Evolutionary conservation across 2,113 vertebrate genomes (phyloP).

Genomic region (Psephotus haematonotus): DNA sequence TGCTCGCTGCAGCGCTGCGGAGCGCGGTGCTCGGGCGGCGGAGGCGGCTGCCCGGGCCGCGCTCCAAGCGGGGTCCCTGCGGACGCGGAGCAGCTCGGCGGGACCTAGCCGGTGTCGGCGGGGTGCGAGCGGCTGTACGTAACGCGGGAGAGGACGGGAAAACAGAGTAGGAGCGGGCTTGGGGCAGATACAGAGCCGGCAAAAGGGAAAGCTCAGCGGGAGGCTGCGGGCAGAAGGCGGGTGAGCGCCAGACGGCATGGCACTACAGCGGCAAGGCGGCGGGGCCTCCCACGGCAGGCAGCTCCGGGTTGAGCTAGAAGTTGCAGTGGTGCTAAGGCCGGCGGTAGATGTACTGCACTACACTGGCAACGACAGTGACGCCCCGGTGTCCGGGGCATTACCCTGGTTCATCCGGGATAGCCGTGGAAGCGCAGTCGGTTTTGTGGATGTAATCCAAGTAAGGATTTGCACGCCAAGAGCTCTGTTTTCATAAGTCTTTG

Average conservation of each 20-base stretch:
- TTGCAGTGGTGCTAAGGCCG: not conserved
- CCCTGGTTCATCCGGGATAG: not conserved
- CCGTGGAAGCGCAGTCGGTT: not conserved
- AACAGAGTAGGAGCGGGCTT: not conserved
- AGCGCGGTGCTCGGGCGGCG: not conserved
- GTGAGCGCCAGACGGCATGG: not conserved
- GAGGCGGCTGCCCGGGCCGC: not conserved
- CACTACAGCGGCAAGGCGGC: not conserved
- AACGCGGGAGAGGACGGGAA: no score
- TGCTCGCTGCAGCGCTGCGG: not conserved
- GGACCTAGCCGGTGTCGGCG: not conserved
- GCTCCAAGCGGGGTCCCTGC: not conserved
- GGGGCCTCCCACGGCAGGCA: not conserved
- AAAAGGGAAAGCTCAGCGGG: not conserved
- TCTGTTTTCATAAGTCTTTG: not conserved
- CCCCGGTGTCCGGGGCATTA: not conserved
- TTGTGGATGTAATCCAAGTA: not conserved
- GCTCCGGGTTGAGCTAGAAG: not conserved
- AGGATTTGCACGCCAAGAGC: not conserved
- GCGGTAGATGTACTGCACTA: rapidly evolving
- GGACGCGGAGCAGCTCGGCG: not conserved
- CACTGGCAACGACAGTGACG: rapidly evolving
- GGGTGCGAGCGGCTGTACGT: not conserved
- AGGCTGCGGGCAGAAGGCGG: not conserved
- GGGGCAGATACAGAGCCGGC: not conserved